A percentile compares a stretch with the other conserved stretches of the same genome.
These are phyloP conservation scores for Synanthedon tipuliformis DNA, from an alignment of 2,888 invertebrate genomes.

Conservation along the genomic window DNA sequence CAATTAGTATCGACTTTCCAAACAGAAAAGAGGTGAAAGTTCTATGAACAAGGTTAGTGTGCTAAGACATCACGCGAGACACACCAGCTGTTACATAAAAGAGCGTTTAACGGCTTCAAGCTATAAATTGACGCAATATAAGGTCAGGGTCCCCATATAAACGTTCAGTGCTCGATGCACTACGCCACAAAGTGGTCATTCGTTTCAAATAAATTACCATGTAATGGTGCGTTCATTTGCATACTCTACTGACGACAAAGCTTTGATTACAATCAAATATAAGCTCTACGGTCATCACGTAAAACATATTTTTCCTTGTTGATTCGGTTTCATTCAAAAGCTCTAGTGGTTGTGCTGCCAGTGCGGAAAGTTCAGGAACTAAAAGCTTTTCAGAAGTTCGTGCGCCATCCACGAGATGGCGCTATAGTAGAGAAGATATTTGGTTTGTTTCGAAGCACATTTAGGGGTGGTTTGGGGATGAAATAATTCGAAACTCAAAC, in stretches of 20 bases:
- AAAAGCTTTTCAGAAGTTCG: slow-evolving; percentile 41
- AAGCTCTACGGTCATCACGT: slow-evolving; percentile 23
- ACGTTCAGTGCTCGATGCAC: slow-evolving; percentile 64
- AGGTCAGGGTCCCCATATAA: slow-evolving; percentile 69
- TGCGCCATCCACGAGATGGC: slow-evolving; percentile 56
- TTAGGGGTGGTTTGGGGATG: slow-evolving; percentile 29
- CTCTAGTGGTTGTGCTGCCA: slow-evolving; percentile 33
- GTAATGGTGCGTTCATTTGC: slow-evolving; percentile 69
- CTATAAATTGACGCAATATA: slow-evolving; percentile 67
- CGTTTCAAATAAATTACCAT: slow-evolving; percentile 71
- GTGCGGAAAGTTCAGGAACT: slow-evolving; percentile 42
- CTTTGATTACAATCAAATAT: slow-evolving; percentile 23
- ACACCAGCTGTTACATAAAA: slow-evolving; percentile 64
- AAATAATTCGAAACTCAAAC: slow-evolving; percentile 19
- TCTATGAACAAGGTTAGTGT: slow-evolving; percentile 44
- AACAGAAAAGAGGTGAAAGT: slow-evolving; percentile 38
- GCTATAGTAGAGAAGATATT: slow-evolving; percentile 20
- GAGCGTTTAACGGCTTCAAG: slow-evolving; percentile 54
- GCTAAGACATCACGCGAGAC: slow-evolving; percentile 44
- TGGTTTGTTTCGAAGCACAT: slow-evolving; percentile 16
- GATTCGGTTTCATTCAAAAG: slow-evolving; percentile 56
- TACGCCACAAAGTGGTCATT: slow-evolving; percentile 69
- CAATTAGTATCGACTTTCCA: too few species aligned
- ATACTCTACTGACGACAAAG: slow-evolving; percentile 46
- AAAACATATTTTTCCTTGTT: slow-evolving; percentile 22